phyloP scores from a whole-genome alignment of 2,113 vertebrate species.

The Platichthys stellatus region DNA sequence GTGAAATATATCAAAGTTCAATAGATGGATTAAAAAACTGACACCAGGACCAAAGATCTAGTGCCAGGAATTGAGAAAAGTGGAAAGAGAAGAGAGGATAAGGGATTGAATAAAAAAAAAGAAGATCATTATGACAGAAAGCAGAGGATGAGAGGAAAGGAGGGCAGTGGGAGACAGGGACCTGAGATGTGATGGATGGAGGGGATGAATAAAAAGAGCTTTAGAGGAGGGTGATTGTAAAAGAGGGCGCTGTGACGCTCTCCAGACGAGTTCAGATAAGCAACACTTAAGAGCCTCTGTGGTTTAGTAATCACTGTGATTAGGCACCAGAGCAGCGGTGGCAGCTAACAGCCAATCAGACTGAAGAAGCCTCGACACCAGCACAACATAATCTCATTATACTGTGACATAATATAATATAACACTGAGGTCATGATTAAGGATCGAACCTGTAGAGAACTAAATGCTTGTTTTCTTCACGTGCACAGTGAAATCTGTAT shows the following conservation, averaged over 20 bases:
- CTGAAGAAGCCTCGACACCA: no score
- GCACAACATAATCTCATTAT: no score
- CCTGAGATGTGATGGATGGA: slow-evolving; percentile 1
- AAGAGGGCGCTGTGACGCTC: slow-evolving; percentile 36
- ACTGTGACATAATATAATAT: no score
- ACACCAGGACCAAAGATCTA: background rate
- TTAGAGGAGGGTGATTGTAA: slow-evolving; percentile 25
- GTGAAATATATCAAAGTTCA: no score
- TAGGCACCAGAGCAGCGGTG: slow-evolving; percentile 18
- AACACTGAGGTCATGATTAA: no score
- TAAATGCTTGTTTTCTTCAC: no score
- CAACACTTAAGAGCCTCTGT: slow-evolving; percentile 66
- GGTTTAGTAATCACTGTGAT: slow-evolving; percentile 71
- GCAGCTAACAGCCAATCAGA: slow-evolving; percentile 16
- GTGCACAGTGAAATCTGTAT: no score
- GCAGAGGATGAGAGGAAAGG: background rate
- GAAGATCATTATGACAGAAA: background rate
- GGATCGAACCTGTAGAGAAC: no score
- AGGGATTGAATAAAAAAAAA: background rate
- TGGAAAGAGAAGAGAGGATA: background rate
- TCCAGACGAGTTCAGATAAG: slow-evolving; percentile 59
- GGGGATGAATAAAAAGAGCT: slow-evolving; percentile 18
- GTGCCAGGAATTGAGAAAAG: background rate
- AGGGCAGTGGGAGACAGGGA: background rate
- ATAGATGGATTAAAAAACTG: no score